Conservation (phyloP, 1,140 invertebrate species). For the Drosophila ananassae region DNA sequence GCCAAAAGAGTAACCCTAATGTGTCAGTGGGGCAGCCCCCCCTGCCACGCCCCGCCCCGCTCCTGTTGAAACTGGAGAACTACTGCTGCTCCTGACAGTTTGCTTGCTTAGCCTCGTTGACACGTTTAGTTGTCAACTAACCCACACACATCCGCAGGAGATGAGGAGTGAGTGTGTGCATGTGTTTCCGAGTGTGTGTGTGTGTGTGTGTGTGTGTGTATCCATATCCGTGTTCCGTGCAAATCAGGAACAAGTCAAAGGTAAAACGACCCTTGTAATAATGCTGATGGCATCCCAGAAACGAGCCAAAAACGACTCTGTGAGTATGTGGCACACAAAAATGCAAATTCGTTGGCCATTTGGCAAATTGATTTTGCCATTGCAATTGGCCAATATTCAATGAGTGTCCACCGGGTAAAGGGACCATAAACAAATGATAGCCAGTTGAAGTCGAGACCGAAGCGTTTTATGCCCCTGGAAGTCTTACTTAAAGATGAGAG, state of each 20-base stretch:
- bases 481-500: conserved; percentile 43
- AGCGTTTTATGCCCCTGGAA: conserved; percentile 41
- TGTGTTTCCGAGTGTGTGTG: background rate
- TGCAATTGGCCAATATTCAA: conserved; percentile 51
- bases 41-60: background rate
- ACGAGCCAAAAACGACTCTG: conserved; percentile 42
- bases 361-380: conserved; percentile 73
- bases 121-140: conserved; percentile 73
- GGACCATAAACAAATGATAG: conserved; percentile 27
- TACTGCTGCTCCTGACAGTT: conserved; percentile 58
- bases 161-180: too few relatives aligned
- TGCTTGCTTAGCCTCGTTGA: conserved; percentile 74
- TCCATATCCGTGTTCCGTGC: conserved; percentile 42
- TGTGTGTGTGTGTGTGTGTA: background rate
- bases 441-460: background rate
- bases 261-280: conserved; percentile 66
- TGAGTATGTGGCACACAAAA: conserved; percentile 23
- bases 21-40: conserved; percentile 61
- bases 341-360: conserved; percentile 73
- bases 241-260: conserved; percentile 77
- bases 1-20: conserved; percentile 71
- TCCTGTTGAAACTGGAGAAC: conserved; percentile 6
- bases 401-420: conserved; percentile 33
- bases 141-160: conserved; percentile 30
- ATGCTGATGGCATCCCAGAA: conserved; percentile 60